Evolutionary conservation across 2,797 vertebrate species (phyloP), one percentile per base, ranked within the genome.

Genomic region (Clarias fuscus): DNA sequence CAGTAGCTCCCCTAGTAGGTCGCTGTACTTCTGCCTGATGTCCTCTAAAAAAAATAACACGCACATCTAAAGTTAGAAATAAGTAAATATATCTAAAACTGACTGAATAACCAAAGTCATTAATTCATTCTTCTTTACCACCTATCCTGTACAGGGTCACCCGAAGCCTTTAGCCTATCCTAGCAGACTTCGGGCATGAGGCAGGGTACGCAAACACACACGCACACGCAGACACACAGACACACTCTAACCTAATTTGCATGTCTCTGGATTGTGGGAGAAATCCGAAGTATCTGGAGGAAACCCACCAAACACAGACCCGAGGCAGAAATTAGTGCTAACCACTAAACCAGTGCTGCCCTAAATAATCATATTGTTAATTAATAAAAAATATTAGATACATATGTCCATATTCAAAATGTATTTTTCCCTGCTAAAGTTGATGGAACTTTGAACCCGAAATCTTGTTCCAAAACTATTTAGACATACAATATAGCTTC

Each of bases 21-120:
- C 97, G 64, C 97, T 97, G 92, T 98, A 99, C 83, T 95, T 95
- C 93, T 98, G 97, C 91, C 95, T 96, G 94, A 98, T 97, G 90
- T 97, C 97, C 94, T 98, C 98, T 98, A 40, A 48, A 64, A 64
- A 37, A 89, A 37, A 37, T 0, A 76, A 80, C 62, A 88, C 62
- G 53, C 24, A 70, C 8, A 78, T 37, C 17, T 7, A 70, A 70
- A 70, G 33, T 33, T 33, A 33, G 33, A 33, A 33, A 33, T 33
- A 33, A 33, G 33, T 1, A 33, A 33, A 33, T 33, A 33, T 33
- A 33, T 37, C 17, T 7, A 70, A 70, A 70, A 68, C 18, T 33
- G 67, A 70, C 67, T 70, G 30, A 70, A 37, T 48, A 48, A 48
- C 43, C 43, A 48, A 48, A 48, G 43, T 48, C 8, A 48, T 48